Evolutionary conservation across 2,113 vertebrate species (phyloP).

Genomic region (Chamaetylas fuelleborni): DNA sequence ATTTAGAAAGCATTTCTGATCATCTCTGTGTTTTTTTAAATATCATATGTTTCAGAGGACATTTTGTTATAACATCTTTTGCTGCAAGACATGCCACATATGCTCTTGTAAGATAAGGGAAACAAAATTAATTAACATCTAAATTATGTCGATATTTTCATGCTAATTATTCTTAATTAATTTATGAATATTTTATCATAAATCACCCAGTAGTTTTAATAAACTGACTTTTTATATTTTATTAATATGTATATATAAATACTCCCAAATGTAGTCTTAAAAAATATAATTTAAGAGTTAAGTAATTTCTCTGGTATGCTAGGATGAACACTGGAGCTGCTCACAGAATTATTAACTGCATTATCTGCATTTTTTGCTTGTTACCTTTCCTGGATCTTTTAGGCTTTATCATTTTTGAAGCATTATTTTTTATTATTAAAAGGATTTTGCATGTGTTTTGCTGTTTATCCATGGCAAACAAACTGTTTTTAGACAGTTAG

Average conservation of each 20-base stretch:
- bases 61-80: background rate
- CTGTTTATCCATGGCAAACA: background rate
- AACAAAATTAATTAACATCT: constrained; percentile 37
- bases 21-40: background rate
- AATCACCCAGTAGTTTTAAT: background rate
- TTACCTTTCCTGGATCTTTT: background rate
- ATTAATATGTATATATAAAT: background rate
- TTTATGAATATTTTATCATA: constrained; percentile 7
- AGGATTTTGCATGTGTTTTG: background rate
- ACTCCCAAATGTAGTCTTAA: accelerated
- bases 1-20: background rate
- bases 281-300: background rate
- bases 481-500: background rate
- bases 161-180: constrained; percentile 33
- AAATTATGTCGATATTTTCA: constrained; percentile 21
- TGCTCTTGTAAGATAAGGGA: background rate
- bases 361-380: background rate
- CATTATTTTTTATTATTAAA: background rate
- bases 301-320: background rate
- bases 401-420: background rate
- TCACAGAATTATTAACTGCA: background rate
- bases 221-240: background rate
- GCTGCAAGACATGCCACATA: background rate
- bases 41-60: background rate
- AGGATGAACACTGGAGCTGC: background rate